A percentile compares a stretch with the other conserved stretches of the same genome.
Evolutionary conservation across 2,797 vertebrate species (phyloP).

Genomic region (Atherinosoma microstoma): DNA sequence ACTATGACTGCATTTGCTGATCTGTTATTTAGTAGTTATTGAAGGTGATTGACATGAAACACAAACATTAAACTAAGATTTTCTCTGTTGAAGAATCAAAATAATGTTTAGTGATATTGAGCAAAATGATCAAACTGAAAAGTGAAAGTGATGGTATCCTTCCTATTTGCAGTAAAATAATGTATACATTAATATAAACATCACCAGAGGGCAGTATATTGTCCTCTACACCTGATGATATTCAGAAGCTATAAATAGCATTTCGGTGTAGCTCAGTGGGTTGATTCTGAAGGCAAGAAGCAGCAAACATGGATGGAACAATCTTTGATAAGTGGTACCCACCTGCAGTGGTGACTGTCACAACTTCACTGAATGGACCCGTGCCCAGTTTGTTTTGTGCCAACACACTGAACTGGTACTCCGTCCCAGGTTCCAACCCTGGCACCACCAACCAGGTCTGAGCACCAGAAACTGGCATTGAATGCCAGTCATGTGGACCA

Average conservation of each 20-base stretch:
- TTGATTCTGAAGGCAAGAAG: constrained; percentile 30
- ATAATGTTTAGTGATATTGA: background rate
- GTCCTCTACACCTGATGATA: constrained; percentile 1
- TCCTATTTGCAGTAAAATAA: background rate
- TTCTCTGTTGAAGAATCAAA: background rate
- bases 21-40: background rate
- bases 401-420: constrained; percentile 99
- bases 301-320: constrained; percentile 20
- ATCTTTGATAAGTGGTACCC: constrained; percentile 47
- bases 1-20: background rate
- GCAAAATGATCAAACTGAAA: background rate
- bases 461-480: constrained; percentile 92
- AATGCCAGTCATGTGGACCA: constrained; percentile 98
- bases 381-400: constrained; percentile 99
- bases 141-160: background rate
- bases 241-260: constrained; percentile 28
- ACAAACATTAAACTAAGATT: background rate
- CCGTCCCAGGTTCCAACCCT: constrained; percentile 94
- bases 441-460: constrained; percentile 94
- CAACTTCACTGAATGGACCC: constrained; percentile 99
- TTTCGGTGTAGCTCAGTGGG: constrained; percentile 11
- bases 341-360: constrained; percentile 99
- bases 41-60: constrained; percentile 1
- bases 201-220: constrained; percentile 61
- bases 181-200: constrained; percentile 3